These are phyloP conservation scores for Cenopis cana DNA, from an alignment of 2,888 invertebrate genomes.

Conservation along the genomic window DNA sequence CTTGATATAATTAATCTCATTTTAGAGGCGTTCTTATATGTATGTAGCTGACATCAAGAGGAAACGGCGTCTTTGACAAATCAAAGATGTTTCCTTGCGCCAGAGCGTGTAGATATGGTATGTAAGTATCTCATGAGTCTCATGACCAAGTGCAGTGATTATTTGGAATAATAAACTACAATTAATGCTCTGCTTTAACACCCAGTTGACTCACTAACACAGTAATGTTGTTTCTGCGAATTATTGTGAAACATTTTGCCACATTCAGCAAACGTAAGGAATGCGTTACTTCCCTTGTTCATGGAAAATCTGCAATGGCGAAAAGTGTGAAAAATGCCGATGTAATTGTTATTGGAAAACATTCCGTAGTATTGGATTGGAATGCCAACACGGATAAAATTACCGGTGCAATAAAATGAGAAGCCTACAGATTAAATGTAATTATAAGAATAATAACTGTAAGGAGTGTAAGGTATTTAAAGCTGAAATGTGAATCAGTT, in stretches of 20 bases:
- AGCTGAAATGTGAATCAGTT: too few species aligned
- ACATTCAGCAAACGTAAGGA: constrained; percentile 19
- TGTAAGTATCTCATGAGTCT: too few species aligned
- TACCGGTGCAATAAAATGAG: constrained; percentile 14
- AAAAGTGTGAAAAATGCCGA: constrained; percentile 13
- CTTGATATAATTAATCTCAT: constrained; percentile 5
- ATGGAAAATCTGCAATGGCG: constrained; percentile 15
- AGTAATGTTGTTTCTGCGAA: constrained; percentile 29
- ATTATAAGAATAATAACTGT: too few species aligned
- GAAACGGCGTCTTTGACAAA: background rate
- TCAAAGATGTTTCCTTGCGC: too few species aligned
- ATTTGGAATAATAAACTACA: constrained; percentile 24
- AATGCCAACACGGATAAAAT: constrained; percentile 12
- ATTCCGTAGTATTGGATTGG: constrained; percentile 1
- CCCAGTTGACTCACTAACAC: constrained; percentile 22
- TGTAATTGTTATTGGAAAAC: constrained; percentile 9
- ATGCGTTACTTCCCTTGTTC: constrained; percentile 12
- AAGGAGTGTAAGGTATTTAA: too few species aligned
- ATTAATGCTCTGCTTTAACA: constrained; percentile 17
- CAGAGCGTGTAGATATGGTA: background rate
- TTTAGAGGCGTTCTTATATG: background rate
- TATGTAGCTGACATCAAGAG: background rate
- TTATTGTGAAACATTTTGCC: constrained; percentile 20
- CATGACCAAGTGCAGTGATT: background rate
- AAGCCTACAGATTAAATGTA: background rate